A percentile compares a stretch with the other conserved stretches of the same genome.
These are phyloP conservation scores for Indicator maculatus DNA, from an alignment of 2,113 vertebrate species.

Conservation along the genomic window DNA sequence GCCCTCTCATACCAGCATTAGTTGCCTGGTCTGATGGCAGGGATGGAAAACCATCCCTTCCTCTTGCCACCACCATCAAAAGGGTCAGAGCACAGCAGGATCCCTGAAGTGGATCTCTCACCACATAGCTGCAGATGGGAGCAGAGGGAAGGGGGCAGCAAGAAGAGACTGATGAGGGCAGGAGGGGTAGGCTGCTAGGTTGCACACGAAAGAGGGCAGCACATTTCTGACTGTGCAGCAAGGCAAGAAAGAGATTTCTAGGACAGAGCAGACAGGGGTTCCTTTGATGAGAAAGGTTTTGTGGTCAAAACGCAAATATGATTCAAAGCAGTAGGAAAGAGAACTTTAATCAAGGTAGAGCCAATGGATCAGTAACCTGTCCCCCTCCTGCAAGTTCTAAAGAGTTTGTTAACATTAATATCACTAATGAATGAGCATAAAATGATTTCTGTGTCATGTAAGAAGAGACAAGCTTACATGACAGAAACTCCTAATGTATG, in stretches of 20 bases:
- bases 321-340: neutral
- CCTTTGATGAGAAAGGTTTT: neutral
- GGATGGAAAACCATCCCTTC: neutral
- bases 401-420: neutral
- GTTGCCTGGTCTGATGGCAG: neutral
- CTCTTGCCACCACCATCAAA: neutral
- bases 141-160: neutral
- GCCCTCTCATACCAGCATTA: neutral
- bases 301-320: neutral
- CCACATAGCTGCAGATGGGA: fast-evolving
- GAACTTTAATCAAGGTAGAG: neutral
- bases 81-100: neutral
- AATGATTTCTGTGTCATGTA: neutral
- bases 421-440: neutral
- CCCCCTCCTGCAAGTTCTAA: neutral
- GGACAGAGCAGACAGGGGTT: neutral
- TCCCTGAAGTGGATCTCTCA: neutral
- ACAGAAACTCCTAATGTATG: neutral
- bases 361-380: fast-evolving
- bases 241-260: neutral
- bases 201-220: neutral
- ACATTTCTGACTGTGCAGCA: neutral
- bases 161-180: neutral
- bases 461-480: neutral
- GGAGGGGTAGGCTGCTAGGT: neutral